These are phyloP conservation scores for Abramis brama DNA, from an alignment of 2,113 vertebrate genomes.

Conservation along the genomic window DNA sequence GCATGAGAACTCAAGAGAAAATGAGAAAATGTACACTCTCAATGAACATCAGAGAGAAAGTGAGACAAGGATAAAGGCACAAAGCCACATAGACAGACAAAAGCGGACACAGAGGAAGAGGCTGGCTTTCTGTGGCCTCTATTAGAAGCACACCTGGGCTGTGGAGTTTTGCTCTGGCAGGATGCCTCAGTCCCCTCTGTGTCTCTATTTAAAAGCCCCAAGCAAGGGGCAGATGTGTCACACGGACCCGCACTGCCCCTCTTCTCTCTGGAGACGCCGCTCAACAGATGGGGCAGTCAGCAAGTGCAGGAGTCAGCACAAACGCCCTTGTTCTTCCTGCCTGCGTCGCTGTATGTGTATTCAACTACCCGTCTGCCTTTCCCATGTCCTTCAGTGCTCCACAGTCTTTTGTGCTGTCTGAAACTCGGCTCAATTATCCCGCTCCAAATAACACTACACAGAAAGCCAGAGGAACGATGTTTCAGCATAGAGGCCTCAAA, in stretches of 20 bases:
- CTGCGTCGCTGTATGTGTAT: conserved; percentile 39
- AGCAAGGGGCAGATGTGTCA: conserved; percentile 73
- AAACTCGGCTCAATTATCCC: conserved; percentile 17
- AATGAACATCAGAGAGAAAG: background rate
- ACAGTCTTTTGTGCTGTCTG: conserved; percentile 29
- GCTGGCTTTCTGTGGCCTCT: background rate
- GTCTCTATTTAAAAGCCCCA: conserved; percentile 51
- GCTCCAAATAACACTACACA: conserved; percentile 27
- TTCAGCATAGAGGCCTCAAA: conserved; percentile 12
- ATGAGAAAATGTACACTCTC: conserved; percentile 8
- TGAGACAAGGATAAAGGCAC: conserved; percentile 4
- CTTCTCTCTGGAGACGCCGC: conserved; percentile 69
- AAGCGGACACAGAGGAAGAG: background rate
- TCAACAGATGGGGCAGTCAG: conserved; percentile 76
- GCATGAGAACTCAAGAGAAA: conserved; percentile 20
- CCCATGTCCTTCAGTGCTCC: conserved; percentile 52
- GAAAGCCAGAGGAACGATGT: conserved; percentile 15
- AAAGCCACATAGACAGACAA: conserved; percentile 27
- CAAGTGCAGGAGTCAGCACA: conserved; percentile 57
- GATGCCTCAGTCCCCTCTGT: conserved; percentile 20
- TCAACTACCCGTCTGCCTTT: conserved; percentile 44
- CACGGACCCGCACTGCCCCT: conserved; percentile 68
- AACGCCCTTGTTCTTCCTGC: conserved; percentile 24
- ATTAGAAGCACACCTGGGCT: conserved; percentile 47
- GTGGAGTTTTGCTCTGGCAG: conserved; percentile 35